Percentiles rank a stretch among this genome's conserved stretches.
phyloP scores from a whole-genome alignment of 2,888 invertebrate genomes.

The Horisme vitalbata region DNA sequence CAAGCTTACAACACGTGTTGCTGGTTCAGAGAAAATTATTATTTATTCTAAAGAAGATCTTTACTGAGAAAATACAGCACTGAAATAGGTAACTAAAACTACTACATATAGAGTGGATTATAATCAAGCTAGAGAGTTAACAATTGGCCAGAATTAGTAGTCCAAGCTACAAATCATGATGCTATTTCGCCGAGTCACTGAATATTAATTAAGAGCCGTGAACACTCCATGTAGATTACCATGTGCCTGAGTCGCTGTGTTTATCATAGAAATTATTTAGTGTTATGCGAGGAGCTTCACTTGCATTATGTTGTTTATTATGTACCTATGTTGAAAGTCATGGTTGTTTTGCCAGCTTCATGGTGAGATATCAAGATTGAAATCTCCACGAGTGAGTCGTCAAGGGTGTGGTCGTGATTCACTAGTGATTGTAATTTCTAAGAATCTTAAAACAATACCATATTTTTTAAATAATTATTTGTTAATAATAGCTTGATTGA shows the following conservation, averaged over 20 bases:
- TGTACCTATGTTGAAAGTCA: slow-evolving; percentile 63
- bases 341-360: slow-evolving; percentile 63
- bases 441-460: slow-evolving; percentile 66
- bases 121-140: slow-evolving; percentile 30
- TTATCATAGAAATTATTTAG: slow-evolving; percentile 65
- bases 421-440: slow-evolving; percentile 58
- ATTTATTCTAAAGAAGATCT: slow-evolving; percentile 4
- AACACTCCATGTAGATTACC: slow-evolving; percentile 45
- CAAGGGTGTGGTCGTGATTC: slow-evolving; percentile 72
- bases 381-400: slow-evolving; percentile 65
- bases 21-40: slow-evolving; percentile 7
- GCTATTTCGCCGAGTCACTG: slow-evolving; percentile 64
- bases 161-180: slow-evolving; percentile 43
- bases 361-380: slow-evolving; percentile 66
- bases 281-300: slow-evolving; percentile 52
- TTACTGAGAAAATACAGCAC: slow-evolving; percentile 3
- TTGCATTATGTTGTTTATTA: slow-evolving; percentile 52
- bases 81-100: slow-evolving; percentile 3
- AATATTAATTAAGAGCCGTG: slow-evolving; percentile 73
- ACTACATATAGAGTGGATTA: slow-evolving; percentile 7
- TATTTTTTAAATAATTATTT: slow-evolving; percentile 59
- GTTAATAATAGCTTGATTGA: slow-evolving; percentile 74
- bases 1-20: slow-evolving; percentile 7
- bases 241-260: slow-evolving; percentile 49
- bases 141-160: slow-evolving; percentile 61